Percentiles rank a stretch among this genome's conserved stretches.
These are phyloP conservation scores for Poeciliopsis retropinna DNA, from an alignment of 2,113 vertebrate genomes.

Conservation along the genomic window DNA sequence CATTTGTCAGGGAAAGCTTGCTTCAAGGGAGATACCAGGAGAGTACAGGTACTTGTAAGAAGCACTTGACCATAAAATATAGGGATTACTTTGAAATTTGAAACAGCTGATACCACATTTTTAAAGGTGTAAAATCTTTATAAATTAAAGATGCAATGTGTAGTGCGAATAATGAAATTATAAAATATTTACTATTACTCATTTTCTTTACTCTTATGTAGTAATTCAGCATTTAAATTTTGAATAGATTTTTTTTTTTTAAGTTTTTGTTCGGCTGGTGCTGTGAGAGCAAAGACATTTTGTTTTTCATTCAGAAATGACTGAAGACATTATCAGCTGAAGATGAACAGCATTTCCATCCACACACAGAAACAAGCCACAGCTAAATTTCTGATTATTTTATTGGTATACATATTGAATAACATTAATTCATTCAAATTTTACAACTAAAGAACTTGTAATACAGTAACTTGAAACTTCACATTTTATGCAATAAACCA, in stretches of 20 bases:
- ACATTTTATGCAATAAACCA: neutral
- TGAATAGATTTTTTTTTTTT: neutral
- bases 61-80: slow-evolving; percentile 61
- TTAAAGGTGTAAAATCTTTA: slow-evolving; percentile 1
- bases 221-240: neutral
- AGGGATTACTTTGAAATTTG: slow-evolving; percentile 48
- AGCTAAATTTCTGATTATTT: neutral
- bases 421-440: neutral
- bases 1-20: slow-evolving; percentile 78
- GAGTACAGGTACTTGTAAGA: slow-evolving; percentile 75
- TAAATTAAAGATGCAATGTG: slow-evolving; percentile 13
- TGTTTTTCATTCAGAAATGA: neutral
- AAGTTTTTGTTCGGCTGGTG: neutral
- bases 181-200: neutral
- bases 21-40: slow-evolving; percentile 69
- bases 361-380: neutral
- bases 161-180: neutral
- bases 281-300: neutral
- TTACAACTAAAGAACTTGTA: neutral
- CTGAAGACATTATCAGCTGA: neutral
- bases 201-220: neutral
- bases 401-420: neutral
- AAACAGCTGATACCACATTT: slow-evolving; percentile 48
- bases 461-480: neutral
- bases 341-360: neutral